phyloP scores from a whole-genome alignment of 2,888 invertebrate genomes.

The Scelioninae gen. 1 region DNA sequence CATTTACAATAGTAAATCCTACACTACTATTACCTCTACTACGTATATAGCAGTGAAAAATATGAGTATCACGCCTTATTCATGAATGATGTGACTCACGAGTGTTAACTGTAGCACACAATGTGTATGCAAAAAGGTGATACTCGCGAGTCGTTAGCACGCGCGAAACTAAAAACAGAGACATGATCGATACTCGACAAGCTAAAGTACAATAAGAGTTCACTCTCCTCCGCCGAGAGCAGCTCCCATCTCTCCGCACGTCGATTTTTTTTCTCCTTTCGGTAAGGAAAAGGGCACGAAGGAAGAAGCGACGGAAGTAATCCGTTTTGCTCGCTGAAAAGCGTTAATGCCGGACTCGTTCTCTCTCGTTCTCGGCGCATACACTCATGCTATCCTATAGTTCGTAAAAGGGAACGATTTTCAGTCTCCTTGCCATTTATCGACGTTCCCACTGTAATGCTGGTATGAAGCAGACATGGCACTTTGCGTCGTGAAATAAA shows the following conservation, averaged over 20 bases:
- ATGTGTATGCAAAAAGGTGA: slow-evolving; percentile 24
- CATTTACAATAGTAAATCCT: too few species aligned
- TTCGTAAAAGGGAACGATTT: slow-evolving; percentile 59
- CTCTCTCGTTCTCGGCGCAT: slow-evolving; percentile 34
- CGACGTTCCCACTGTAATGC: slow-evolving; percentile 48
- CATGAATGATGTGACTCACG: slow-evolving; percentile 3
- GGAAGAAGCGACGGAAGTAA: slow-evolving; percentile 67
- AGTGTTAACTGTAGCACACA: slow-evolving; percentile 27
- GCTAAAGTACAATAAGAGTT: slow-evolving; percentile 53
- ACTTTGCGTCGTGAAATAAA: too few species aligned
- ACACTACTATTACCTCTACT: too few species aligned
- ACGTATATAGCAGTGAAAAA: background rate
- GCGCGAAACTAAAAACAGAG: slow-evolving; percentile 51
- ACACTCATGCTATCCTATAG: slow-evolving; percentile 20
- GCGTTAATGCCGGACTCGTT: slow-evolving; percentile 65
- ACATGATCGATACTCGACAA: slow-evolving; percentile 54
- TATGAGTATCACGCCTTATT: background rate
- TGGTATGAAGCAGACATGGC: slow-evolving; percentile 51
- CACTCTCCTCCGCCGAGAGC: slow-evolving; percentile 32
- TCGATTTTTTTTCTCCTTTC: slow-evolving; percentile 51
- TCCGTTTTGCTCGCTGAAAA: slow-evolving; percentile 70
- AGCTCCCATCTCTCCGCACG: slow-evolving; percentile 10
- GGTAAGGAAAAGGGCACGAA: slow-evolving; percentile 55
- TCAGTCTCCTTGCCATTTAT: slow-evolving; percentile 61
- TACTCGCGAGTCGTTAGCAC: slow-evolving; percentile 47